Conservation (phyloP, 2,888 invertebrate species). For the Molanna angustata region DNA sequence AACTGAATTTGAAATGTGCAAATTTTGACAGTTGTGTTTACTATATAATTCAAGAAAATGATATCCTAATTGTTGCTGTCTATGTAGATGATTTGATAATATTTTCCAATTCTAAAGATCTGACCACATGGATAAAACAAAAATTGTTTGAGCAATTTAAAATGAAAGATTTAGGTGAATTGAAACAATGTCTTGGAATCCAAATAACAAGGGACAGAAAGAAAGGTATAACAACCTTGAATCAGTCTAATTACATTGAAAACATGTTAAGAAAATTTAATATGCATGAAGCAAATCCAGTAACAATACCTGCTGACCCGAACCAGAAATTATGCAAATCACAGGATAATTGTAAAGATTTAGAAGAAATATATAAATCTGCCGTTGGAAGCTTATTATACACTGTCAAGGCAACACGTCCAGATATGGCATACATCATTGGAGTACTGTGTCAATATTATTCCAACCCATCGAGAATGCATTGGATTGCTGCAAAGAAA, state of each 20-base stretch:
- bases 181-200: background rate
- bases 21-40: constrained; percentile 2
- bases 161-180: constrained; percentile 7
- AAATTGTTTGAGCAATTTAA: background rate
- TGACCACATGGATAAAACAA: background rate
- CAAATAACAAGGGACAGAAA: constrained; percentile 2
- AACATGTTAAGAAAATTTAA: constrained; percentile 5
- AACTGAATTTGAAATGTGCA: background rate
- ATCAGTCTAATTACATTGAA: background rate
- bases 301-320: background rate
- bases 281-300: constrained; percentile 2
- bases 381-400: constrained; percentile 4
- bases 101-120: constrained; percentile 1
- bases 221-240: background rate
- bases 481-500: constrained; percentile 32
- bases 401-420: constrained; percentile 26
- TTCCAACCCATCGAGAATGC: constrained; percentile 27
- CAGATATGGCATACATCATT: constrained; percentile 33
- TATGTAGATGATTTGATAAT: constrained; percentile 4
- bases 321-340: constrained; percentile 1
- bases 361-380: background rate
- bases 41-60: background rate
- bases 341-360: background rate
- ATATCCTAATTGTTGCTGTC: background rate
- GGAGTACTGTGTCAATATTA: constrained; percentile 34